Evolutionary conservation across 2,113 vertebrate genomes (phyloP).

Genomic region (Cairina moschata): DNA sequence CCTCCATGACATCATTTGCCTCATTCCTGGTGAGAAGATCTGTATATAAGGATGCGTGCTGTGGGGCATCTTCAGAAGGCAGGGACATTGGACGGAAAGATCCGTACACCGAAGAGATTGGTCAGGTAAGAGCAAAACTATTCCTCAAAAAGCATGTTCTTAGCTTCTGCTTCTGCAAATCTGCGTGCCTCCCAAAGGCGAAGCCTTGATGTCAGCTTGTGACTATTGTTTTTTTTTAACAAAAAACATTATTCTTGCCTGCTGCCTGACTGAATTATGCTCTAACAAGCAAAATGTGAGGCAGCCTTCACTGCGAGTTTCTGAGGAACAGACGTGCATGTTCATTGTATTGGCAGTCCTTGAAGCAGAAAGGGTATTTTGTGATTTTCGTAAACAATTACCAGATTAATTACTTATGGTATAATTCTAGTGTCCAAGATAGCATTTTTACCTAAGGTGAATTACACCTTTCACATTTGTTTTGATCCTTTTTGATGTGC

Average conservation of each 20-base stretch:
- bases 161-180: not conserved
- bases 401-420: not conserved
- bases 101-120: rapidly evolving
- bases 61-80: not conserved
- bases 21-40: not conserved
- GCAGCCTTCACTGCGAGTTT: not conserved
- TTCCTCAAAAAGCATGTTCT: not conserved
- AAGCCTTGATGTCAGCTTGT: not conserved
- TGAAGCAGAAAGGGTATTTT: not conserved
- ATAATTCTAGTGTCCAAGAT: not conserved
- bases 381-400: slow-evolving; percentile 14
- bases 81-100: not conserved
- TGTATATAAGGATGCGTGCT: slow-evolving; percentile 22
- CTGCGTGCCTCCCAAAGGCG: not conserved
- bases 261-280: not conserved
- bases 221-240: not conserved
- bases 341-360: not conserved
- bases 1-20: not conserved
- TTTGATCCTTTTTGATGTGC: slow-evolving; percentile 3
- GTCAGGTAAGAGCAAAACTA: slow-evolving; percentile 18
- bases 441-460: not conserved
- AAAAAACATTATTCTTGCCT: not conserved
- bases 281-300: not conserved
- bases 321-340: rapidly evolving
- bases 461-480: not conserved